Conservation (phyloP, 2,113 vertebrate species). For the Nicator chloris region DNA sequence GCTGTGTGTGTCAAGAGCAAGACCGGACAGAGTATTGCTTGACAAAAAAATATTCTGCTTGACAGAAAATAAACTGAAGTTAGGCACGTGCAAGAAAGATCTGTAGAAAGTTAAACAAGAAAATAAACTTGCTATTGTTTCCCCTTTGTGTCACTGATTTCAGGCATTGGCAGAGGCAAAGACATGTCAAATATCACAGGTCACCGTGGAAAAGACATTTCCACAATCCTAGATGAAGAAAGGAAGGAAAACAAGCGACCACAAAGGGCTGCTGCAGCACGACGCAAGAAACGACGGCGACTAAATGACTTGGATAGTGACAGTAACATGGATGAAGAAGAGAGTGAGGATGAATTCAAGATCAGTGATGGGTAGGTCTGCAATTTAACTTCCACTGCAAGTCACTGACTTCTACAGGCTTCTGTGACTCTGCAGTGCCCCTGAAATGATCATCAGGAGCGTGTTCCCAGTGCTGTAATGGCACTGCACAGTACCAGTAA, state of each 20-base stretch:
- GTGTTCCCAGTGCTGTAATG: not conserved
- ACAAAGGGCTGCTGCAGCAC: conserved; percentile 70
- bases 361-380: conserved; percentile 88
- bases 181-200: conserved; percentile 87
- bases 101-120: not conserved
- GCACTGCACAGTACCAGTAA: not conserved
- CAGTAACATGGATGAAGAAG: conserved; percentile 91
- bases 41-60: not conserved
- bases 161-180: conserved; percentile 79
- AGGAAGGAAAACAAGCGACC: conserved; percentile 85
- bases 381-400: not conserved
- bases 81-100: not conserved
- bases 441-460: not conserved
- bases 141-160: not conserved
- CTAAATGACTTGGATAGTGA: conserved; percentile 96
- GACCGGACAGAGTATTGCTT: not conserved
- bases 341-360: conserved; percentile 96
- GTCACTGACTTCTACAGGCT: not conserved
- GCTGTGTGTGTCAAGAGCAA: not conserved
- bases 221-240: conserved; percentile 88
- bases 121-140: not conserved
- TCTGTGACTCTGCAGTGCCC: not conserved
- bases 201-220: conserved; percentile 92
- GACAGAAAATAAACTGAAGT: not conserved
- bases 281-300: conserved; percentile 86